Percentiles rank a stretch among this genome's conserved stretches.
Conservation (phyloP, 2,113 vertebrate genomes). For the Pseudopodoces humilis region DNA sequence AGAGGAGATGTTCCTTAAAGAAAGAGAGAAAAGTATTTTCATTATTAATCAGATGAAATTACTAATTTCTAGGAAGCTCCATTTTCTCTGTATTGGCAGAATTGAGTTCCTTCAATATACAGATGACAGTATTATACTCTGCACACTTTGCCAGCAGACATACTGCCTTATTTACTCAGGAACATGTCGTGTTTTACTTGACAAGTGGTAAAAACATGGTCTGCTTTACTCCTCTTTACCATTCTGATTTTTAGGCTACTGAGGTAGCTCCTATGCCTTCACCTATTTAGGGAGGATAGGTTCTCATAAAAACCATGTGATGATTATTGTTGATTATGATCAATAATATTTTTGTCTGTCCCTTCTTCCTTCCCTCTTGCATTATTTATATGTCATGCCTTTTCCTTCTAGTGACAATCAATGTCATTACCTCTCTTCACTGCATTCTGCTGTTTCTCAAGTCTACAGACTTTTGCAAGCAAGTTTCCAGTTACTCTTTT, state of each 20-base stretch:
- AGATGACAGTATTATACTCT: background rate
- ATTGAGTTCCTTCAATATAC: background rate
- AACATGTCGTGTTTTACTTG: background rate
- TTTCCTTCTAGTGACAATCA: constrained; percentile 33
- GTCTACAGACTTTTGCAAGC: background rate
- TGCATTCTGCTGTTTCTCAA: background rate
- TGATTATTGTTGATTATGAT: background rate
- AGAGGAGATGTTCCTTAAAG: background rate
- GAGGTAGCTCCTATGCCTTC: background rate
- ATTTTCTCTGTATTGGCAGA: background rate
- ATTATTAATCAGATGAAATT: background rate
- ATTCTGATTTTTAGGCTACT: background rate
- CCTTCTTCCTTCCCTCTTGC: background rate
- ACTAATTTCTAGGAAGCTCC: background rate
- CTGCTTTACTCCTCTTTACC: constrained; percentile 11
- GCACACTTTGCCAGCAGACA: constrained; percentile 13
- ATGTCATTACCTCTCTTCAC: constrained; percentile 1
- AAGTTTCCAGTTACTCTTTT: constrained; percentile 14
- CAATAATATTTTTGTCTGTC: constrained; percentile 2
- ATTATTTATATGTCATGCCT: background rate
- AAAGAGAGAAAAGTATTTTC: background rate
- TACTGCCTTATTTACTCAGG: background rate
- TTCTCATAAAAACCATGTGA: background rate
- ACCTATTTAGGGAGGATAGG: background rate
- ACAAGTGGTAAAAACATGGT: constrained; percentile 23